A percentile compares a stretch with the other conserved stretches of the same genome.
Evolutionary conservation across 2,797 vertebrate species (phyloP).

Genomic region (Gymnodraco acuticeps): DNA sequence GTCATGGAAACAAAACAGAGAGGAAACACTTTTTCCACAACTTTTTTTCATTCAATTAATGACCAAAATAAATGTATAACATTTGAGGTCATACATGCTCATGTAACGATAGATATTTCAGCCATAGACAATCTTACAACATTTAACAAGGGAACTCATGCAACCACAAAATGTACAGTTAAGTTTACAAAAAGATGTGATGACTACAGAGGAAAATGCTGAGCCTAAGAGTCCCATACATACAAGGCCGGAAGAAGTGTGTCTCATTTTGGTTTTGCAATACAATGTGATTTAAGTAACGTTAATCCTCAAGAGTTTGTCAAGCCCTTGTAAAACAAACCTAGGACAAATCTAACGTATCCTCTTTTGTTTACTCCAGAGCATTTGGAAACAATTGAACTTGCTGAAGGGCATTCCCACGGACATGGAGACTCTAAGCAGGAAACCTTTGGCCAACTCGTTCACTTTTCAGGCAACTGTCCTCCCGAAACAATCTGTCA

Average conservation of each 20-base stretch:
- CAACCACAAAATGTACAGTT: neutral
- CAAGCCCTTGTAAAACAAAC: neutral
- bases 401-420: slow-evolving; percentile 27
- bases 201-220: neutral
- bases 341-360: neutral
- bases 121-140: neutral
- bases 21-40: neutral
- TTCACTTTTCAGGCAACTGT: slow-evolving; percentile 23
- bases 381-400: neutral
- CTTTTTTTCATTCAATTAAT: neutral
- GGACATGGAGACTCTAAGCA: slow-evolving; percentile 18
- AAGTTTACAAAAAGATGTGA: neutral
- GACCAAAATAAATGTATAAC: neutral
- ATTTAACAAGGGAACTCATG: neutral
- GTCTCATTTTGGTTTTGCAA: slow-evolving; percentile 1
- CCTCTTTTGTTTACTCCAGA: neutral
- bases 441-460: slow-evolving; percentile 4
- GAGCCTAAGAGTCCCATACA: neutral
- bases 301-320: neutral
- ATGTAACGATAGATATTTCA: neutral
- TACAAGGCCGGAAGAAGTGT: no score
- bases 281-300: neutral
- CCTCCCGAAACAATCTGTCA: slow-evolving; percentile 32
- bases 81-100: neutral
- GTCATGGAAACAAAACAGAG: neutral